These are phyloP conservation scores for Drosophila navojoa DNA, from an alignment of 1,140 invertebrate species.

Conservation along the genomic window DNA sequence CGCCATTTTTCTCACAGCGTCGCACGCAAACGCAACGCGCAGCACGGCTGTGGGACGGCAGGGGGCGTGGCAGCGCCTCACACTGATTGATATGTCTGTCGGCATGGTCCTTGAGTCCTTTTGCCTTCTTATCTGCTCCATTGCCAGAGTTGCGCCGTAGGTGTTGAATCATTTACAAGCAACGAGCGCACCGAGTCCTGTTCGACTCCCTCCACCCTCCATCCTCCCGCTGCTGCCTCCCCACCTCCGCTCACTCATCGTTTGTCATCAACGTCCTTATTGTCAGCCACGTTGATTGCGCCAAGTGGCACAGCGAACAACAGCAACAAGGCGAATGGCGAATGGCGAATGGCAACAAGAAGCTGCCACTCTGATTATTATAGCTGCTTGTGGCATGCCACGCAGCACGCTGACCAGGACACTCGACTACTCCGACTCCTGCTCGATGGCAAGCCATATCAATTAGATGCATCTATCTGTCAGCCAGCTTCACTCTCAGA, in stretches of 20 bases:
- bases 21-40: slow-evolving; percentile 4
- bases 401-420: slow-evolving; percentile 14
- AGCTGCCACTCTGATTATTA: slow-evolving; percentile 64
- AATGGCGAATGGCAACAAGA: slow-evolving; percentile 7
- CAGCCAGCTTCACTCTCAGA: neutral
- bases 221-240: neutral
- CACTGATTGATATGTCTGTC: slow-evolving; percentile 76
- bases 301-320: slow-evolving; percentile 34
- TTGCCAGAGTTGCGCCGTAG: slow-evolving; percentile 47
- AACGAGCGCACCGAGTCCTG: neutral
- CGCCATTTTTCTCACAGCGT: slow-evolving; percentile 69
- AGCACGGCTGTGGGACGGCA: no score
- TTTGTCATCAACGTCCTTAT: slow-evolving; percentile 35
- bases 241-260: neutral
- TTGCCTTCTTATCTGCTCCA: slow-evolving; percentile 59
- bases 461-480: slow-evolving; percentile 50
- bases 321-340: slow-evolving; percentile 12
- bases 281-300: slow-evolving; percentile 63
- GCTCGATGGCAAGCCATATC: slow-evolving; percentile 46
- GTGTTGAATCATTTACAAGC: slow-evolving; percentile 79
- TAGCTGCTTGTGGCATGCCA: slow-evolving; percentile 60
- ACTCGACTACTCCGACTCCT: neutral
- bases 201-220: neutral
- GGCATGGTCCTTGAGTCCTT: slow-evolving; percentile 29
- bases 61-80: slow-evolving; percentile 20